phyloP scores from a whole-genome alignment of 2,888 invertebrate species.

The Pterostichus madidus region DNA sequence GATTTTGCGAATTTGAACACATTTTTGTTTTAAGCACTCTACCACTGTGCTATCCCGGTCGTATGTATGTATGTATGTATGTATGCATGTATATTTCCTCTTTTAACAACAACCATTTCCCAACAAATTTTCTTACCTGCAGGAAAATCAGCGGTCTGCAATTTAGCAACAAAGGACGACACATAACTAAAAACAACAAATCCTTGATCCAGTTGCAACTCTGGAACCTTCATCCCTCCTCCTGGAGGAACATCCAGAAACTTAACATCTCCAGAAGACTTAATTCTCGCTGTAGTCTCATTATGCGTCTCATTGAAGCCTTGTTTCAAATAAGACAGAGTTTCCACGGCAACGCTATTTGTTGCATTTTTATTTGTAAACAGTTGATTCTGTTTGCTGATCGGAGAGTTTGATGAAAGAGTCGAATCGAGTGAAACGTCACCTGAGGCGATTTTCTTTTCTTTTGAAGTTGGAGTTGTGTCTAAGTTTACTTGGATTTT shows the following conservation, averaged over 20 bases:
- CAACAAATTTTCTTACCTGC: slow-evolving; percentile 78
- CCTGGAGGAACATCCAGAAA: slow-evolving; percentile 75
- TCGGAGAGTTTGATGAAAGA: background rate
- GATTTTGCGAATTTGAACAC: too few relatives aligned
- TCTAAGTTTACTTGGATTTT: slow-evolving; percentile 3
- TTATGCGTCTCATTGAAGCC: background rate
- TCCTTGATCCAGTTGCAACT: slow-evolving; percentile 81
- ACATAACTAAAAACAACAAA: slow-evolving; percentile 83
- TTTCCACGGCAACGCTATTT: slow-evolving; percentile 7
- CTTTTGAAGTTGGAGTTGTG: background rate
- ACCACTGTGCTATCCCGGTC: too few relatives aligned
- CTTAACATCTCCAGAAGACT: slow-evolving; percentile 69
- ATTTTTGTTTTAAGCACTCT: too few relatives aligned
- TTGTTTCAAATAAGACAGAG: slow-evolving; percentile 28
- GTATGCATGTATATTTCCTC: background rate
- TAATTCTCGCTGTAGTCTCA: slow-evolving; percentile 21
- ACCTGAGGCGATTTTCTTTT: slow-evolving; percentile 16
- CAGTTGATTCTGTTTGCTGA: slow-evolving; percentile 1
- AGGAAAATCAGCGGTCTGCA: slow-evolving; percentile 84
- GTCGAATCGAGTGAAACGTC: background rate
- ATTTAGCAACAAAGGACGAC: slow-evolving; percentile 81
- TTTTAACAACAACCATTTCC: too few relatives aligned
- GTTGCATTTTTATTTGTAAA: slow-evolving; percentile 36
- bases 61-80: too few relatives aligned
- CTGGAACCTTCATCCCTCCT: slow-evolving; percentile 76